Evolutionary conservation across 1,140 invertebrate genomes (phyloP).

Genomic region (Drosophila sproati): DNA sequence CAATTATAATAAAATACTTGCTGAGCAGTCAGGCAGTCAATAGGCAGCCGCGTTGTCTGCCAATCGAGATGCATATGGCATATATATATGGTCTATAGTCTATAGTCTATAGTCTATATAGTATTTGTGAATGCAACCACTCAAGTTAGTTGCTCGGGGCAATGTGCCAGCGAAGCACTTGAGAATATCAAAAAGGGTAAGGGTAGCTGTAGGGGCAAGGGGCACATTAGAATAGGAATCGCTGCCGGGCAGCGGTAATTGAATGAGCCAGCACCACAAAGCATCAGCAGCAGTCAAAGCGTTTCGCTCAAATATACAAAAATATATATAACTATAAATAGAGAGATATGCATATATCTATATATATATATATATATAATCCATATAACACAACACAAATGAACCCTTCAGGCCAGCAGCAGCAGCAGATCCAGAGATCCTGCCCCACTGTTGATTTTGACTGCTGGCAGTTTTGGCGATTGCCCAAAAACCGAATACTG

Average conservation of each 20-base stretch:
- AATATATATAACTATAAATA: not conserved
- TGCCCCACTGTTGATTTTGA: slow-evolving; percentile 16
- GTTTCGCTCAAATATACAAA: slow-evolving; percentile 48
- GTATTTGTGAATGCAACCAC: slow-evolving; percentile 3
- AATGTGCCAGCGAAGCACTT: slow-evolving; percentile 75
- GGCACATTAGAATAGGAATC: slow-evolving; percentile 62
- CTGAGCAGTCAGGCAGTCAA: slow-evolving; percentile 42
- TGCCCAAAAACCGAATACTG: slow-evolving; percentile 24
- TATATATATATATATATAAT: not conserved
- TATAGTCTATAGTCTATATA: not conserved
- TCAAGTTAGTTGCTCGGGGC: slow-evolving; percentile 49
- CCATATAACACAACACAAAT: slow-evolving; percentile 64
- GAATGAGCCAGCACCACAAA: slow-evolving; percentile 68
- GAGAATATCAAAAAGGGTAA: slow-evolving; percentile 55
- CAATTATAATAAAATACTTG: slow-evolving; percentile 61
- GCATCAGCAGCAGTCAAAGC: slow-evolving; percentile 45
- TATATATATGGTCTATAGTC: not conserved
- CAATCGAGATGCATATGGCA: slow-evolving; percentile 11
- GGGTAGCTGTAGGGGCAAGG: not conserved
- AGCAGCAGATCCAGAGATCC: slow-evolving; percentile 25
- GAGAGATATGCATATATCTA: not conserved
- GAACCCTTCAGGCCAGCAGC: slow-evolving; percentile 69
- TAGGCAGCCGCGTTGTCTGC: slow-evolving; percentile 17
- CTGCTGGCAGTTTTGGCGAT: slow-evolving; percentile 69
- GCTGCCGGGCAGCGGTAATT: slow-evolving; percentile 74